Percentiles rank a stretch among this genome's conserved stretches.
phyloP scores from a whole-genome alignment of 2,113 vertebrate species.

The Theristicus caerulescens region DNA sequence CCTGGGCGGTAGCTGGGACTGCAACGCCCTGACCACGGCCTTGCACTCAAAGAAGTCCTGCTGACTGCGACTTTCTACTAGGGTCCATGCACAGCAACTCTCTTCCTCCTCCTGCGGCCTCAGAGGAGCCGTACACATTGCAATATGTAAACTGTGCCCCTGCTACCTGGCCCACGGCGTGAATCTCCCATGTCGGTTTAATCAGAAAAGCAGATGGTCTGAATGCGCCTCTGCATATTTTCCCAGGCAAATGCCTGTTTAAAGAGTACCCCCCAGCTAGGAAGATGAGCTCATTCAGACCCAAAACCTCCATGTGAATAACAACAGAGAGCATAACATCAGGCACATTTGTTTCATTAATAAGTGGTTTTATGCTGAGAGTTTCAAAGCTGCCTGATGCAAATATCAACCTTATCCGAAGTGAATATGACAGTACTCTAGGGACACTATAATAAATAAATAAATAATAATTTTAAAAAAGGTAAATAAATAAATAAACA shows the following conservation, averaged over 20 bases:
- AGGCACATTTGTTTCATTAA: not conserved
- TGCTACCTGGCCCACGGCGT: not conserved
- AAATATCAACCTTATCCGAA: not conserved
- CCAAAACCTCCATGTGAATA: not conserved
- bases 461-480: not conserved
- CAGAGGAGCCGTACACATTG: not conserved
- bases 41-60: not conserved
- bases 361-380: not conserved
- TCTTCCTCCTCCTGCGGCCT: not conserved
- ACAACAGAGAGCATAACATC: not conserved
- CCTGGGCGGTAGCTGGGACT: not conserved
- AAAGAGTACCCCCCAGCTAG: not conserved
- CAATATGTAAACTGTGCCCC: not conserved
- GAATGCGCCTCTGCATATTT: not conserved
- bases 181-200: rapidly evolving
- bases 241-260: not conserved
- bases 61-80: not conserved
- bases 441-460: not conserved
- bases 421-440: not conserved
- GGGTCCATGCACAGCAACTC: not conserved
- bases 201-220: not conserved
- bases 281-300: not conserved
- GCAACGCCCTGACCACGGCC: not conserved
- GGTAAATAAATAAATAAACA: not conserved
- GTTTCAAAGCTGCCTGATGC: not conserved